Conservation (phyloP, 2,888 invertebrate genomes). For the Dendrolimus pini region DNA sequence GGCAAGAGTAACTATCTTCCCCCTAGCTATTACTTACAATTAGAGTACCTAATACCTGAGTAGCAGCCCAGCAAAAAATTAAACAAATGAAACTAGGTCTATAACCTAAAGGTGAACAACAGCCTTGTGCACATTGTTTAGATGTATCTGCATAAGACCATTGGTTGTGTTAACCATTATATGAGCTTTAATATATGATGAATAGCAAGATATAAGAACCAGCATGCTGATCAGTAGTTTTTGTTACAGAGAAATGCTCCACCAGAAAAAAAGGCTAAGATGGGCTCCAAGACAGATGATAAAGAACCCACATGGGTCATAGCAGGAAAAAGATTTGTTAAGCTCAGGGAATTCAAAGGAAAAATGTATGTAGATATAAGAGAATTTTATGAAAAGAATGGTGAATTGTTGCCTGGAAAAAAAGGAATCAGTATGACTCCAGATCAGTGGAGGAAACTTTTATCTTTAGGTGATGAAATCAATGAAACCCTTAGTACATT, state of each 20-base stretch:
- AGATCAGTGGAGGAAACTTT: slow-evolving; percentile 87
- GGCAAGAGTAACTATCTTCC: too few species aligned
- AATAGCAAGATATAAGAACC: too few species aligned
- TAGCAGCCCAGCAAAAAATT: too few species aligned
- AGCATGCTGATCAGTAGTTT: slow-evolving; percentile 3
- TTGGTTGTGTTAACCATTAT: too few species aligned
- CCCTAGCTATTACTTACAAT: too few species aligned
- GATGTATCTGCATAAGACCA: too few species aligned
- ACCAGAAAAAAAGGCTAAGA: slow-evolving; percentile 70
- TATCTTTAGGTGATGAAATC: slow-evolving; percentile 80
- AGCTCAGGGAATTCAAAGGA: slow-evolving; percentile 90
- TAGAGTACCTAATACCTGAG: too few species aligned
- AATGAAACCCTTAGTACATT: slow-evolving; percentile 73
- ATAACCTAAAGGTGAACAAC: too few species aligned
- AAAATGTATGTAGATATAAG: slow-evolving; percentile 90
- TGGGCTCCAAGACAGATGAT: slow-evolving; percentile 58
- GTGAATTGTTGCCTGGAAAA: slow-evolving; percentile 89
- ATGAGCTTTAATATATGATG: too few species aligned
- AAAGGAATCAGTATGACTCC: slow-evolving; percentile 91
- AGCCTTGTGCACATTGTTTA: too few species aligned
- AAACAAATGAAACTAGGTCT: too few species aligned
- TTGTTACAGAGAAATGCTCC: slow-evolving; percentile 72
- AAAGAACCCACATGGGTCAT: slow-evolving; percentile 84
- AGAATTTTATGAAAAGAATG: slow-evolving; percentile 88
- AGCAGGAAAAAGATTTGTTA: slow-evolving; percentile 85